Evolutionary conservation across 2,888 invertebrate genomes (phyloP).

Genomic region (Punctoribates punctum): DNA sequence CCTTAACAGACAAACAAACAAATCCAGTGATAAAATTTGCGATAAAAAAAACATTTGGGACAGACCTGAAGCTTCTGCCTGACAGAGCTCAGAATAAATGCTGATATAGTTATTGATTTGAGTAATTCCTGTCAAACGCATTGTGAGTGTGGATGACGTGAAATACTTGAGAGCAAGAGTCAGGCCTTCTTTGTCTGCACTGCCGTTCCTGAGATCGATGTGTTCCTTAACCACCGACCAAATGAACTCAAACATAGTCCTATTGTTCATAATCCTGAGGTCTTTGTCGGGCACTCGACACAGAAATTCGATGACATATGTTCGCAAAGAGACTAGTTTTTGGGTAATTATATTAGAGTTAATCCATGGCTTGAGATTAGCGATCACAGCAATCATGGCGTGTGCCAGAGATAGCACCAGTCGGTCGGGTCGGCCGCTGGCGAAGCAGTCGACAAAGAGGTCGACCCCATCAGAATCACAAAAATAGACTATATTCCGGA

Average conservation of each 20-base stretch:
- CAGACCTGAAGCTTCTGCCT: conserved; percentile 52
- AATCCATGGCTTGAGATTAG: conserved; percentile 88
- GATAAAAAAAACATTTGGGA: not conserved
- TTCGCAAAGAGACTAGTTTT: conserved; percentile 78
- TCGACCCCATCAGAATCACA: conserved; percentile 85
- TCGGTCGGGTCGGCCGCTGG: conserved; percentile 65
- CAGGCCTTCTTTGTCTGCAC: conserved; percentile 65
- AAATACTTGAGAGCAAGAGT: conserved; percentile 94
- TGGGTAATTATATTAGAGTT: conserved; percentile 85
- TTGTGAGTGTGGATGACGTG: conserved; percentile 86
- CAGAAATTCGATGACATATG: conserved; percentile 81
- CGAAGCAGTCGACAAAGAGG: conserved; percentile 81
- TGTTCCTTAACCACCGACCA: conserved; percentile 94
- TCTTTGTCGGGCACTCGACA: conserved; percentile 88
- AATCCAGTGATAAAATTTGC: too few relatives aligned
- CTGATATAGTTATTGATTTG: conserved; percentile 88
- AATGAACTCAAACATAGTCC: conserved; percentile 92
- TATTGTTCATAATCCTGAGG: conserved; percentile 76
- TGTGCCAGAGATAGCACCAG: conserved; percentile 84
- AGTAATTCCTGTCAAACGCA: conserved; percentile 86
- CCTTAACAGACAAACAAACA: not conserved
- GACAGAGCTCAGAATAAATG: conserved; percentile 83
- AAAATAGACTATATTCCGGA: conserved; percentile 87
- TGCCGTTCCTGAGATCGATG: conserved; percentile 61
- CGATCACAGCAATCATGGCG: conserved; percentile 83